Evolutionary conservation across 2,888 invertebrate genomes (phyloP), one percentile per base, ranked within the genome.

Genomic region (Papilio protenor): DNA sequence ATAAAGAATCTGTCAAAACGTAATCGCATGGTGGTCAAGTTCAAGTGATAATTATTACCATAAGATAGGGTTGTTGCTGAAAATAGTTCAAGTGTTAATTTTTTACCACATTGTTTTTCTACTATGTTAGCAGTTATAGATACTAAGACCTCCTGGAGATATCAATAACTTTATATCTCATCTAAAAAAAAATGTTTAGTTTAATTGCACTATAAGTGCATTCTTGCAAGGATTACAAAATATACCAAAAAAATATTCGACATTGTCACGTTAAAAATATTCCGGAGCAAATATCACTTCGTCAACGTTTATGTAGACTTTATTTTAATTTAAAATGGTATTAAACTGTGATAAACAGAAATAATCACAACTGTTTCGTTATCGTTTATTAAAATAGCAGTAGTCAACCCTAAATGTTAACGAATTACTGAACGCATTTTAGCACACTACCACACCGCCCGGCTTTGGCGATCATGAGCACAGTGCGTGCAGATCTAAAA

Each of bases 401-500:
- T 72, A 69, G 77, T 61, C 77, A 77, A 79, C 75, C 78, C 78
- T 78, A 78, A 72, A 64, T 57, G 61, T 66, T 69, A 73, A 76
- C 77, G 78, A 76, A 77, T 75, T 77, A 61, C 78, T 74, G 77
- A 75, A 79, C 77, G 79, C 61, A 70, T 49, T 49, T 49, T 70
- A 85, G 78, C 85, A 87, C 83, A 85, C 85, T 84, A 84, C 82
- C 83, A 88, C 90, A 88, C 90, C 91, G 90, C 92, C 90, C 87
- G 87, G 88, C 85, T 86, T 81, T 85, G 83, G 80, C 82, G 87
- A 92, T 88, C 94, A 93, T 92, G 94, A 93, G 91, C 87, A 80
- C 84, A 80, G 88, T 89, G 90, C 93, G 92, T 94, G 94, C 84
- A 81, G 87, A 90, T 87, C 89, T 87, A 92, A 94, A 94, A 94